Conservation (phyloP, 1,140 invertebrate species). For the Rhopalosiphum maidis region DNA sequence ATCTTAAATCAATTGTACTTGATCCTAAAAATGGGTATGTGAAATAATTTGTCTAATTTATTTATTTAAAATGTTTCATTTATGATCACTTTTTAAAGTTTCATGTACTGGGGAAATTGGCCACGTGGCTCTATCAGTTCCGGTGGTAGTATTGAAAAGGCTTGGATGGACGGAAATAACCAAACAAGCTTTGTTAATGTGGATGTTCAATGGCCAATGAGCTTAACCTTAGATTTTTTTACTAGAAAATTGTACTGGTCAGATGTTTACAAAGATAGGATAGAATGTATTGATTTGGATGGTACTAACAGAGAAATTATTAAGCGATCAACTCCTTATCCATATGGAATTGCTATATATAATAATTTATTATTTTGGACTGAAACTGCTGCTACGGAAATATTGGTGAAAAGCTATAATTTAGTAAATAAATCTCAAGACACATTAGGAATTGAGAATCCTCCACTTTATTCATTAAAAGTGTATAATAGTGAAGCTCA, state of each 20-base stretch:
- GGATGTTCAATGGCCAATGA: slow-evolving; percentile 67
- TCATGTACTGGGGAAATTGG: slow-evolving; percentile 68
- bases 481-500: slow-evolving; percentile 68
- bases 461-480: slow-evolving; percentile 71
- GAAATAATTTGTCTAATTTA: background rate
- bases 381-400: slow-evolving; percentile 67
- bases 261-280: slow-evolving; percentile 66
- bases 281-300: slow-evolving; percentile 66
- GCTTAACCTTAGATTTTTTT: slow-evolving; percentile 66
- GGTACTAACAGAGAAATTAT: slow-evolving; percentile 64
- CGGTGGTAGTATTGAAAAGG: slow-evolving; percentile 64
- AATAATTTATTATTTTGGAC: slow-evolving; percentile 66
- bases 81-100: slow-evolving; percentile 60
- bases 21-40: slow-evolving; percentile 69
- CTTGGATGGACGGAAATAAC: slow-evolving; percentile 67
- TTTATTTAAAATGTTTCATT: background rate
- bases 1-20: slow-evolving; percentile 74
- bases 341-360: slow-evolving; percentile 67
- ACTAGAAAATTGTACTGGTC: slow-evolving; percentile 67
- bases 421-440: slow-evolving; percentile 63
- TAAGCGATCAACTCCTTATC: slow-evolving; percentile 64
- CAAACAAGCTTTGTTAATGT: slow-evolving; percentile 63
- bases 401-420: slow-evolving; percentile 66
- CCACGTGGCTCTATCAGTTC: slow-evolving; percentile 57
- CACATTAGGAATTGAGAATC: slow-evolving; percentile 66